A percentile compares a stretch with the other conserved stretches of the same genome.
Evolutionary conservation across 1,140 invertebrate genomes (phyloP).

Genomic region (Atopsyche davidsoni): DNA sequence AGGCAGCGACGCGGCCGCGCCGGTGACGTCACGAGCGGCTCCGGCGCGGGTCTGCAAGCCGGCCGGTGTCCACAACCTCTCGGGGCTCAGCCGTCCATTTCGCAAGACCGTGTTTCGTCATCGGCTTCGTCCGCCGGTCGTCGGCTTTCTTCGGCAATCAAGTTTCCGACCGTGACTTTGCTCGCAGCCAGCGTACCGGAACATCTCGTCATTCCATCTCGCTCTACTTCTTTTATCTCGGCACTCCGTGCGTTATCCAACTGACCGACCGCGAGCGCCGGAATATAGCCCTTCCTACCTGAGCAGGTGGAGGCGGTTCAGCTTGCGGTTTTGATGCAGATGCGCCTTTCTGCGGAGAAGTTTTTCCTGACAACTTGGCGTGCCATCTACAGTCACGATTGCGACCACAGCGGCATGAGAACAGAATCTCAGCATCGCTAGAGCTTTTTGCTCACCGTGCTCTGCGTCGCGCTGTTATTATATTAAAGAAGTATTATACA

Average conservation of each 20-base stretch:
- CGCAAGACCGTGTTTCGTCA: too few relatives aligned
- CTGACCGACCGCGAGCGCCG: not conserved
- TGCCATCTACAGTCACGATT: constrained; percentile 15
- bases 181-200: constrained; percentile 23
- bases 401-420: constrained; percentile 9
- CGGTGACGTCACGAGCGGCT: too few relatives aligned
- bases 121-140: not conserved
- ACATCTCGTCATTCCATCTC: constrained; percentile 26
- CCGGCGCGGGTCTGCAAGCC: too few relatives aligned
- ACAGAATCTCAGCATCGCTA: constrained; percentile 11
- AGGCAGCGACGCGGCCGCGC: too few relatives aligned
- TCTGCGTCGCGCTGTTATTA: too few relatives aligned
- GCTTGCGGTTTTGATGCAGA: not conserved
- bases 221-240: constrained; percentile 26
- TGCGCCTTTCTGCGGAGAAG: not conserved
- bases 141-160: constrained; percentile 2
- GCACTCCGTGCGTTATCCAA: not conserved
- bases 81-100: too few relatives aligned
- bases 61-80: too few relatives aligned
- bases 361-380: not conserved
- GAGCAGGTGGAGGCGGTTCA: not conserved
- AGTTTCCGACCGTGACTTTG: constrained; percentile 27
- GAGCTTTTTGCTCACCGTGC: not conserved
- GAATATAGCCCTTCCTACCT: not conserved
- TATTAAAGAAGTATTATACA: too few relatives aligned